Evolutionary conservation across 2,797 vertebrate species (phyloP), one percentile per base, ranked within the genome.

Genomic region (Poecile montanus): DNA sequence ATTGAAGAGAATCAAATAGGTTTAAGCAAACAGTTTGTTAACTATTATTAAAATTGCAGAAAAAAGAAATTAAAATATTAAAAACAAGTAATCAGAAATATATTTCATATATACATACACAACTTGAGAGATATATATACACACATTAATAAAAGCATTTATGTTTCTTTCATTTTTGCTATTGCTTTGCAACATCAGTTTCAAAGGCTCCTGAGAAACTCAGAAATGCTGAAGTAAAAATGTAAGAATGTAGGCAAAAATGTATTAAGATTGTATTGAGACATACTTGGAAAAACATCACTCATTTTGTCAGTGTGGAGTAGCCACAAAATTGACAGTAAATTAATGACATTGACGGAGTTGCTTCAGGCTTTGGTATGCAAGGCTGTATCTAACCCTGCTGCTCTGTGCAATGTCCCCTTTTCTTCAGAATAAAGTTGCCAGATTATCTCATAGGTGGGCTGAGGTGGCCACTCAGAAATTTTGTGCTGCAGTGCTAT

Each of bases 291-390:
- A 50, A 62, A 77, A 89, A n/a, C 4, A 63, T 20, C 9, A 75
- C 25, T 50, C 14, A 23, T 62, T 75, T 71, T 67, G 19, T 10
- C 6, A 0, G 3, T 30, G 21, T 42, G 47, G 50, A 56, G 5
- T 16, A 79, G 25, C 22, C 30, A n/a, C 0, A 0, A 75, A 38
- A 27, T 19, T 67, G 32, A 8, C 10, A 25, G 10, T 21, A 60
- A 36, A 2, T 68, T 68, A 47, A 54, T 7, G 26, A 36, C 21
- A 26, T 8, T 26, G 5, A 23, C 45, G 51, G 15, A 80, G 17
- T 6, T 47, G 6, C 17, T 45, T 63, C 13, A 44, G 27, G 12
- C 30, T 61, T 80, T 61, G 12, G 6, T 15, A 5, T 36, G 6
- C 27, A 67, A 62, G 16, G 13, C 26, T 62, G 16, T 32, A 58